These are phyloP conservation scores for Dynastes grantii DNA, from an alignment of 2,888 invertebrate species.

Conservation along the genomic window DNA sequence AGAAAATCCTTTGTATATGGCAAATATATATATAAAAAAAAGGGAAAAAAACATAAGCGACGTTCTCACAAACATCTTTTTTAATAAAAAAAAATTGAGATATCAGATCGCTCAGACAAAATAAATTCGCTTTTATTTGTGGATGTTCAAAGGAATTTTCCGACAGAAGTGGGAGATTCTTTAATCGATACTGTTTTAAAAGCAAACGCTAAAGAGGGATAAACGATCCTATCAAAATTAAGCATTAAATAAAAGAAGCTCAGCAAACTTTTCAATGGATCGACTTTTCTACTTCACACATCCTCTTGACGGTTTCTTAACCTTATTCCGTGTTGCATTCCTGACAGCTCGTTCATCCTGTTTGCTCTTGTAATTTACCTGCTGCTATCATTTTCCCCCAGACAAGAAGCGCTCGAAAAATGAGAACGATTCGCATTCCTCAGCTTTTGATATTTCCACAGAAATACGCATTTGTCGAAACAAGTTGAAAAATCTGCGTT, in stretches of 20 bases:
- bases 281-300: slow-evolving; percentile 13
- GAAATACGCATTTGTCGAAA: neutral
- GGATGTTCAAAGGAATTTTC: neutral
- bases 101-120: no score
- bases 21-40: no score
- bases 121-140: no score
- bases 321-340: slow-evolving; percentile 10
- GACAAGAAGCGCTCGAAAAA: slow-evolving; percentile 21
- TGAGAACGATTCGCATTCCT: slow-evolving; percentile 3
- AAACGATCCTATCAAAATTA: slow-evolving; percentile 20
- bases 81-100: no score
- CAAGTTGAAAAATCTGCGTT: slow-evolving; percentile 31
- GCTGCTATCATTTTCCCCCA: slow-evolving; percentile 6
- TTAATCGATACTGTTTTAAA: slow-evolving; percentile 20
- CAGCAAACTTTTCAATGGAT: slow-evolving; percentile 23
- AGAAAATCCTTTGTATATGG: no score
- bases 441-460: slow-evolving; percentile 12
- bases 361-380: slow-evolving; percentile 22
- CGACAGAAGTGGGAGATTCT: neutral
- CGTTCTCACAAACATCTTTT: no score
- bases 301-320: slow-evolving; percentile 12
- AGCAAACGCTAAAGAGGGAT: neutral
- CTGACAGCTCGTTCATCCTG: slow-evolving; percentile 5
- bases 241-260: slow-evolving; percentile 34
- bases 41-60: no score